Conservation (phyloP, 2,113 vertebrate genomes). For the Melanotaenia duboulayi region DNA sequence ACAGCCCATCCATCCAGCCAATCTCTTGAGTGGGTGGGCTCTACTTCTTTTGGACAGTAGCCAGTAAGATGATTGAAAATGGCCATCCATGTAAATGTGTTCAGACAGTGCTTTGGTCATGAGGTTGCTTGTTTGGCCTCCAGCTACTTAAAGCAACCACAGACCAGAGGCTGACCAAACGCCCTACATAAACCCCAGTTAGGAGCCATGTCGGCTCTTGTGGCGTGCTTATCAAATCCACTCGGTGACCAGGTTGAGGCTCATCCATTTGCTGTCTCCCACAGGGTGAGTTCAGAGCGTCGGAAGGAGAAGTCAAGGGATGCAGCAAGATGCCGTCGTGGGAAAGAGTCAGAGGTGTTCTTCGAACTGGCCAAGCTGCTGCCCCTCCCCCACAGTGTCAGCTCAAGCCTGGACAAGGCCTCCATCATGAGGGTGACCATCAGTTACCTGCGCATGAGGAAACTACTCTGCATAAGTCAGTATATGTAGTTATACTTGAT, state of each 20-base stretch:
- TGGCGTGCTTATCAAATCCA: constrained; percentile 15
- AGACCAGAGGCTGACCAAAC: constrained; percentile 3
- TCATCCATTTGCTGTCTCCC: constrained; percentile 53
- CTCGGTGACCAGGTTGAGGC: not conserved
- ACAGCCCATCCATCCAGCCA: constrained; percentile 26
- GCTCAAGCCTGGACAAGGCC: constrained; percentile 95
- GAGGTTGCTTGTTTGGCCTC: constrained; percentile 22
- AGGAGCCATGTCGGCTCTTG: constrained; percentile 30
- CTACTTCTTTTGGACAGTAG: constrained; percentile 39
- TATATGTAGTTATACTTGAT: not conserved
- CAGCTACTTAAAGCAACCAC: constrained; percentile 33
- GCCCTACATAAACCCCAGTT: not conserved
- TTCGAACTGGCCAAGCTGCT: constrained; percentile 94
- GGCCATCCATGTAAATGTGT: constrained; percentile 48
- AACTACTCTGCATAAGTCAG: constrained; percentile 89
- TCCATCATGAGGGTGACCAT: constrained; percentile 98
- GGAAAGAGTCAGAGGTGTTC: constrained; percentile 97
- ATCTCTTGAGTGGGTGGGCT: constrained; percentile 46
- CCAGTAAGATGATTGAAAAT: constrained; percentile 52
- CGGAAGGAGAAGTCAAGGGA: constrained; percentile 97
- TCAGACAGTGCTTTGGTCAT: constrained; percentile 8
- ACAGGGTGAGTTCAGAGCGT: constrained; percentile 93
- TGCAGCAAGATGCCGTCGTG: constrained; percentile 91
- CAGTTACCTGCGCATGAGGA: constrained; percentile 95
- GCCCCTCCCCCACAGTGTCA: constrained; percentile 92